These are phyloP conservation scores for Tribolium madens DNA, from an alignment of 1,140 invertebrate genomes.

Conservation along the genomic window DNA sequence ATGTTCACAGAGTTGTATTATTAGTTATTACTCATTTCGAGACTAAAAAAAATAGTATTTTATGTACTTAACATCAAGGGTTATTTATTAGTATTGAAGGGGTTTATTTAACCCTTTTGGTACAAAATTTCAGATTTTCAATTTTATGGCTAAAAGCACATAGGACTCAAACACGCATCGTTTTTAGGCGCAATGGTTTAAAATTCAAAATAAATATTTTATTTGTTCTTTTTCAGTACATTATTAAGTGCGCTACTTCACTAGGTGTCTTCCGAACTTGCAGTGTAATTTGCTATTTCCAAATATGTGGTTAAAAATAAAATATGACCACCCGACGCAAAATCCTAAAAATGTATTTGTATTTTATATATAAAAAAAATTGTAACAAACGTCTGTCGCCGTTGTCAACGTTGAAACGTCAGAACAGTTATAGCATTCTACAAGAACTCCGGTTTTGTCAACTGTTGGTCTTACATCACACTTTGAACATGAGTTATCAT, in stretches of 20 bases:
- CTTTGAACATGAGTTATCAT: constrained; percentile 6
- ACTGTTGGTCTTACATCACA: constrained; percentile 46
- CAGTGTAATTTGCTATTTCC: constrained; percentile 8
- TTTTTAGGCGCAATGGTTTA: too few relatives aligned
- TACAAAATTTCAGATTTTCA: too few relatives aligned
- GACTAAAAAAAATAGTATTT: too few relatives aligned
- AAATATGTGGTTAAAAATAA: constrained; percentile 14
- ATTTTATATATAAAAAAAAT: constrained; percentile 52
- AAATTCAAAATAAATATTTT: not conserved
- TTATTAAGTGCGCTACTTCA: not conserved
- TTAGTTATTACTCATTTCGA: too few relatives aligned
- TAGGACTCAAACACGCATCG: too few relatives aligned
- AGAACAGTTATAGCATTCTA: constrained; percentile 55
- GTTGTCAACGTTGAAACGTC: constrained; percentile 48
- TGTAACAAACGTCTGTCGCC: constrained; percentile 21
- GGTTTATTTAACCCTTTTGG: too few relatives aligned
- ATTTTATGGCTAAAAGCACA: too few relatives aligned
- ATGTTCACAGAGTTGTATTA: too few relatives aligned
- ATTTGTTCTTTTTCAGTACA: not conserved
- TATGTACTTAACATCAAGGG: too few relatives aligned
- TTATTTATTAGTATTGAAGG: too few relatives aligned
- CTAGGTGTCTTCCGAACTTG: not conserved
- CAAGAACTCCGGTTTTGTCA: constrained; percentile 51
- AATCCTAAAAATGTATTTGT: constrained; percentile 24
- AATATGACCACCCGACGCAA: not conserved